phyloP scores from a whole-genome alignment of 1,140 invertebrate genomes.

The Cherax quadricarinatus region DNA sequence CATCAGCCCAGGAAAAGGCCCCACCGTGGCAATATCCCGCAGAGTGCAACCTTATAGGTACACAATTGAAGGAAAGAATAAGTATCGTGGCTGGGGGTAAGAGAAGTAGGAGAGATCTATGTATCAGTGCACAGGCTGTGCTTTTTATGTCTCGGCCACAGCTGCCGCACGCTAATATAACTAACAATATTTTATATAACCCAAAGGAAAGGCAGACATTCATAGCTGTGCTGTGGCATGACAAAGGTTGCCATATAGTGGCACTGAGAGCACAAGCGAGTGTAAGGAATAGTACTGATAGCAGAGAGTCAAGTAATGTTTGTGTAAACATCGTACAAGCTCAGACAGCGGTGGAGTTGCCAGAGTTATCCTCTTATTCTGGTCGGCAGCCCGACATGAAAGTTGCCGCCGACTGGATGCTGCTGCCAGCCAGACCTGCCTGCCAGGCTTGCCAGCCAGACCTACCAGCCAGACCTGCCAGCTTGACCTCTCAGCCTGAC shows the following conservation, averaged over 20 bases:
- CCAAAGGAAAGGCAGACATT: not conserved
- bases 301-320: not conserved
- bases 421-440: not conserved
- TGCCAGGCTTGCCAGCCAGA: too few relatives aligned
- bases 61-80: slow-evolving; percentile 35
- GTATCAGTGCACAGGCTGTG: slow-evolving; percentile 64
- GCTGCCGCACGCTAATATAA: slow-evolving; percentile 31
- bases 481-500: too few relatives aligned
- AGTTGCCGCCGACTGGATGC: slow-evolving; percentile 14
- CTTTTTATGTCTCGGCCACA: slow-evolving; percentile 50
- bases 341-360: slow-evolving; percentile 48
- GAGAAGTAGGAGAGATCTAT: slow-evolving; percentile 53
- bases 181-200: not conserved
- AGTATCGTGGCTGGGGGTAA: slow-evolving; percentile 6
- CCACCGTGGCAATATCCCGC: not conserved
- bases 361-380: slow-evolving; percentile 68
- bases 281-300: not conserved
- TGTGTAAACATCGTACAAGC: slow-evolving; percentile 50
- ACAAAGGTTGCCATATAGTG: not conserved
- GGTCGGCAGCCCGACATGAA: slow-evolving; percentile 59
- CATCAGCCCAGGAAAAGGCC: not conserved
- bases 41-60: slow-evolving; percentile 18
- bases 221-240: not conserved
- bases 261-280: too few relatives aligned
- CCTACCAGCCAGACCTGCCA: too few relatives aligned